These are phyloP conservation scores for Aporophyla lueneburgensis DNA, from an alignment of 2,888 invertebrate species.

Conservation along the genomic window DNA sequence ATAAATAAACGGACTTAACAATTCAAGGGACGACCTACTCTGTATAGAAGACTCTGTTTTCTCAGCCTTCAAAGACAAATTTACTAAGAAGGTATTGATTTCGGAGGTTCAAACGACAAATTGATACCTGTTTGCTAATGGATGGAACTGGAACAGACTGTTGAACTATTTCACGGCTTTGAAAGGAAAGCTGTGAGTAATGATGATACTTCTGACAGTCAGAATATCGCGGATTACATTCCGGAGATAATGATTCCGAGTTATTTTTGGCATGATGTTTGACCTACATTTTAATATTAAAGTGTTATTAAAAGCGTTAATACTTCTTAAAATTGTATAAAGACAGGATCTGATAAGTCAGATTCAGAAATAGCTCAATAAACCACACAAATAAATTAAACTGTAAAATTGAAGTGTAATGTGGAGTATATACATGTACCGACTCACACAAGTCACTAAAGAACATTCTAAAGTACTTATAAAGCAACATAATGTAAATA, in stretches of 20 bases:
- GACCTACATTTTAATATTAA: not conserved
- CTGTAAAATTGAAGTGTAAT: not conserved
- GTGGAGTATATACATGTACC: not conserved
- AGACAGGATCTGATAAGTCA: too few relatives aligned
- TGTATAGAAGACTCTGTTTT: slow-evolving; percentile 45
- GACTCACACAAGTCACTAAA: not conserved
- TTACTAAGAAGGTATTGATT: slow-evolving; percentile 69
- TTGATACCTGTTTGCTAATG: slow-evolving; percentile 63
- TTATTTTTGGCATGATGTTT: not conserved
- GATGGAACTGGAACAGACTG: slow-evolving; percentile 18
- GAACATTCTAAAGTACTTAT: slow-evolving; percentile 1
- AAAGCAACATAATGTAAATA: slow-evolving; percentile 24
- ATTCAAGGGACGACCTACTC: slow-evolving; percentile 55
- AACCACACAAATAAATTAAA: not conserved
- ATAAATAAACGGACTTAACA: slow-evolving; percentile 59
- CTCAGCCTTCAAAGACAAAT: slow-evolving; percentile 55
- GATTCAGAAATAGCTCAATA: not conserved
- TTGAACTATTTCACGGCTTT: slow-evolving; percentile 50
- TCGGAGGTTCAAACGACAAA: slow-evolving; percentile 54
- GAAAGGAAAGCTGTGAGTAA: slow-evolving; percentile 50
- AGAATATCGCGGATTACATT: slow-evolving; percentile 29
- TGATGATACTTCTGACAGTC: slow-evolving; percentile 35
- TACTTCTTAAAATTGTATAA: not conserved
- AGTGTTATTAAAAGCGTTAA: not conserved
- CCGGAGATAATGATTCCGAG: slow-evolving; percentile 12